Percentiles rank a stretch among this genome's conserved stretches.
phyloP scores from a whole-genome alignment of 2,797 vertebrate species.

The Lithobates pipiens region DNA sequence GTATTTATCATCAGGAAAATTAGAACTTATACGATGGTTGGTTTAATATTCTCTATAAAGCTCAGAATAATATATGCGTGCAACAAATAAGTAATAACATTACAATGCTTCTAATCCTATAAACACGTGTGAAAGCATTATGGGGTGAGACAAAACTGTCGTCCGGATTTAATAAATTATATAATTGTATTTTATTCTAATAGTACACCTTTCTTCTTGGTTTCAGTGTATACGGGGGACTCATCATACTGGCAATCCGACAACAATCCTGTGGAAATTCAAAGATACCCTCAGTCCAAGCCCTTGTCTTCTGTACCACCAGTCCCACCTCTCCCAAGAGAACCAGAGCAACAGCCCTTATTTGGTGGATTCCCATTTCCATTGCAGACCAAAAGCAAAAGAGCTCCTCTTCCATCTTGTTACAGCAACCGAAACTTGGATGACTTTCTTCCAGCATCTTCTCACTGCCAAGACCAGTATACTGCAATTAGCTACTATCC shows the following conservation, averaged over 20 bases:
- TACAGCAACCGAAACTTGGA: slow-evolving; percentile 97
- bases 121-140: too few relatives aligned
- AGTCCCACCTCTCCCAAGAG: slow-evolving; percentile 69
- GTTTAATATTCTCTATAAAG: too few relatives aligned
- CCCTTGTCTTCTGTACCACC: slow-evolving; percentile 73
- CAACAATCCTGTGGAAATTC: slow-evolving; percentile 75
- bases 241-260: slow-evolving; percentile 73
- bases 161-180: background rate
- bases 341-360: slow-evolving; percentile 80
- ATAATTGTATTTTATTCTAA: background rate
- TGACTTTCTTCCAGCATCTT: slow-evolving; percentile 79
- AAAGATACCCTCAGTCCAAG: slow-evolving; percentile 83
- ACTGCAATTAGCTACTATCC: slow-evolving; percentile 97
- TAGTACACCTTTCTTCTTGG: slow-evolving; percentile 38
- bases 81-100: too few relatives aligned
- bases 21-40: too few relatives aligned
- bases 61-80: too few relatives aligned
- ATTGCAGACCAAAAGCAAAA: slow-evolving; percentile 86
- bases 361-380: slow-evolving; percentile 96
- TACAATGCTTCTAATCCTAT: too few relatives aligned
- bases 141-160: background rate
- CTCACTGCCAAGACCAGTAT: slow-evolving; percentile 92
- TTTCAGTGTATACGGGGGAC: slow-evolving; percentile 75
- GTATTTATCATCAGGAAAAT: too few relatives aligned
- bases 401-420: slow-evolving; percentile 91